These are phyloP conservation scores for Noctua janthina DNA, from an alignment of 2,888 invertebrate genomes.

Conservation along the genomic window DNA sequence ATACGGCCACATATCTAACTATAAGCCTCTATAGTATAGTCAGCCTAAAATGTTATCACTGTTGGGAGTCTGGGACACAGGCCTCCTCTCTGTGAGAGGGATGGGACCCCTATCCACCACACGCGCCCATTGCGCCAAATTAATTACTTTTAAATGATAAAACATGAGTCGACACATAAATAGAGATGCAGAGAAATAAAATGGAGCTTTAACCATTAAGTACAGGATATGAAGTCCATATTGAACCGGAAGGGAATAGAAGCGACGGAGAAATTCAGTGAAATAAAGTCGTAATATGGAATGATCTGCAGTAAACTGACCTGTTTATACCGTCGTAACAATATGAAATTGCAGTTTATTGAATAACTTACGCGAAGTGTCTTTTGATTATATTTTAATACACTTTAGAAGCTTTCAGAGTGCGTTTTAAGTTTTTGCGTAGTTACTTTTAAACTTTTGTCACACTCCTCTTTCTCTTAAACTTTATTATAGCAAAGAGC, in stretches of 20 bases:
- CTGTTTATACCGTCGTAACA: not conserved
- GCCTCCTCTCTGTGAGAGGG: not conserved
- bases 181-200: conserved; percentile 37
- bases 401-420: not conserved
- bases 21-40: not conserved
- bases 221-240: conserved; percentile 53
- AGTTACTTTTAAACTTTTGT: conserved; percentile 17
- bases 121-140: not conserved
- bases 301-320: conserved; percentile 5
- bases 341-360: conserved; percentile 1
- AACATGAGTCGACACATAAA: conserved; percentile 1
- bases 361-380: not conserved
- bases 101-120: too few relatives aligned
- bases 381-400: not conserved
- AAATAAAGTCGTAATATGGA: conserved; percentile 27
- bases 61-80: not conserved
- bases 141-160: conserved; percentile 11
- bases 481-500: not conserved
- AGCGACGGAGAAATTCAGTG: conserved; percentile 15
- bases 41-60: not conserved
- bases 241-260: conserved; percentile 22
- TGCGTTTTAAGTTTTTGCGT: not conserved
- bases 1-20: not conserved
- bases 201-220: conserved; percentile 34
- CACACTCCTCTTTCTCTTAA: not conserved